phyloP scores from a whole-genome alignment of 2,113 vertebrate genomes.

The Cyprinodon tularosa region DNA sequence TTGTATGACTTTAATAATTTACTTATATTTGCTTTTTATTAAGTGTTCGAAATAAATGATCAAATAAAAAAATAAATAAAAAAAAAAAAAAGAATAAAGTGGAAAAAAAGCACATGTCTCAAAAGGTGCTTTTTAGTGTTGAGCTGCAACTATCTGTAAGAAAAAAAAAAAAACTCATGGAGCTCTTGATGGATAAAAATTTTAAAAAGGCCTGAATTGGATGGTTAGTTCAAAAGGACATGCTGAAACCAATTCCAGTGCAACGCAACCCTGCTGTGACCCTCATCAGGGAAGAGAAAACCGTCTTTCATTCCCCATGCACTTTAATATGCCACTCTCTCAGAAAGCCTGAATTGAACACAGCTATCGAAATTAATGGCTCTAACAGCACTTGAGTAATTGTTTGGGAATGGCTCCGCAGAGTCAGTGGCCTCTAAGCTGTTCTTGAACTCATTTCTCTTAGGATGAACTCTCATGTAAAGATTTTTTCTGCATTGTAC shows the following conservation, averaged over 20 bases:
- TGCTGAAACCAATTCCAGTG: conserved; percentile 29
- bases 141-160: background rate
- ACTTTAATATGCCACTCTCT: conserved; percentile 25
- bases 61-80: too few relatives aligned
- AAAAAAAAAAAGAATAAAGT: conserved; percentile 7
- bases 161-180: conserved; percentile 18
- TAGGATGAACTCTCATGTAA: conserved; percentile 22
- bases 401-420: conserved; percentile 31
- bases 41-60: too few relatives aligned
- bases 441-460: conserved; percentile 28
- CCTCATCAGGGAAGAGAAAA: conserved; percentile 28
- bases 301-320: conserved; percentile 37
- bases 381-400: conserved; percentile 47
- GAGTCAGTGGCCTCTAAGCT: conserved; percentile 3
- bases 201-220: conserved; percentile 24
- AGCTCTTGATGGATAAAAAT: conserved; percentile 22
- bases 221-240: conserved; percentile 34
- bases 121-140: conserved; percentile 22
- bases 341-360: conserved; percentile 21
- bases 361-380: conserved; percentile 25
- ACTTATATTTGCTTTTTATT: too few relatives aligned
- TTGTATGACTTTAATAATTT: too few relatives aligned
- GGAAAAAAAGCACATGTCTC: background rate
- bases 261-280: conserved; percentile 20
- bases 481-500: conserved; percentile 28